Evolutionary conservation across 2,888 invertebrate species (phyloP).

Genomic region (Dermolepida albohirtum): DNA sequence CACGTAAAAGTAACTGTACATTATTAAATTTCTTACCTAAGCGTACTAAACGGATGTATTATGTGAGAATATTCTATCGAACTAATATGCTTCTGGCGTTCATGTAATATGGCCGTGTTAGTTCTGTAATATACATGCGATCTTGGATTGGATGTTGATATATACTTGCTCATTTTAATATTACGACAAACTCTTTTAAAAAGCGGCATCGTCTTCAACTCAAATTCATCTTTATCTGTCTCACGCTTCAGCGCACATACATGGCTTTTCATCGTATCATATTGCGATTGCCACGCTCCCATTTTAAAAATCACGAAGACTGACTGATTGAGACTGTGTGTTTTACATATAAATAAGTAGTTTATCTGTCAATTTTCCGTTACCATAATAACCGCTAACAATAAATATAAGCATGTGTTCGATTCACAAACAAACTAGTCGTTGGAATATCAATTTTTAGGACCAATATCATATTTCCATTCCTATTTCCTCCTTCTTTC

Average conservation of each 20-base stretch:
- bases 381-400: too few relatives aligned
- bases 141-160: constrained; percentile 32
- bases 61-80: constrained; percentile 50
- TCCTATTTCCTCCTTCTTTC: too few relatives aligned
- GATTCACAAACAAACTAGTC: too few relatives aligned
- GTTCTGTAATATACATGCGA: constrained; percentile 40
- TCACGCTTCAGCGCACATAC: constrained; percentile 6
- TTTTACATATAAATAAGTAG: too few relatives aligned
- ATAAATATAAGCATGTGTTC: too few relatives aligned
- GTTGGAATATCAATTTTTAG: too few relatives aligned
- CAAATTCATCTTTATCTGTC: background rate
- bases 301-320: too few relatives aligned
- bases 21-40: constrained; percentile 44
- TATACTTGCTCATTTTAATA: constrained; percentile 6
- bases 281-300: too few relatives aligned
- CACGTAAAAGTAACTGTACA: too few relatives aligned
- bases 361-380: too few relatives aligned
- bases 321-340: too few relatives aligned
- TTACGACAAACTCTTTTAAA: background rate
- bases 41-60: constrained; percentile 63
- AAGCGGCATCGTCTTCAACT: background rate
- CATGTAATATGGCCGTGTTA: constrained; percentile 55
- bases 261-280: background rate
- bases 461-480: too few relatives aligned
- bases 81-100: constrained; percentile 57